Base-by-base conservation (phyloP, 2,113 vertebrate species). In the Pseudonaja textilis region DNA sequence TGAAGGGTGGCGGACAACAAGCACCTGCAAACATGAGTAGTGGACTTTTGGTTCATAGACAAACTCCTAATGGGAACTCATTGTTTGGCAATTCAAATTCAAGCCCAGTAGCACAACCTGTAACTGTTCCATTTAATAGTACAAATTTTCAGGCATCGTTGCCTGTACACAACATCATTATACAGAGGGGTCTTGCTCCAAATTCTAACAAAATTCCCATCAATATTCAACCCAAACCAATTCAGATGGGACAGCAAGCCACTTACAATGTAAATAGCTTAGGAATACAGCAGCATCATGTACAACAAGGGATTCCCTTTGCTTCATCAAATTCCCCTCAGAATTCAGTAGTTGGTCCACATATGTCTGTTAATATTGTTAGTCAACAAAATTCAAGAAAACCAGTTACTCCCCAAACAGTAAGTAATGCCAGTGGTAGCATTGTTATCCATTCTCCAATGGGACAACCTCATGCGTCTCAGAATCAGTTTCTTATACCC, bases 111-210 rank as follows among this genome's bases (percentile, higher is more conserved):
- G 98, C 98, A 92, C 98, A 98, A 96, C 98, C 99, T 34, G 98
- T 99, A 47, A 98, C 99, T 0, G 97, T 99, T 96, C 99, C 99
- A 4, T 99, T 99, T 96, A 99, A 99, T 97, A 99, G 99, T 97
- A 98, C 98, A 96, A 98, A 98, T 95, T 98, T 98, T 92, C 98
- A 98, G 88, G 97, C 98, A 0, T 97, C 98, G 3, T 98, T 99
- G 95, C 99, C 99, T 89, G 98, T 99, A 94, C 99, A 99, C 96
- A 99, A 99, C 95, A 99, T 99, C 96, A 99, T 99, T 94, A 99
- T 99, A 95, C 99, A 99, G 90, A 98, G 99, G 96, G 98, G 99
- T 91, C 98, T 98, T 25, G 98, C 98, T 42, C 98, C 98, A 95
- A 98, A 98, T 95, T 96, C 98, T 52, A 97, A 97, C 93, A 98